Percentiles rank a stretch among this genome's conserved stretches.
These are phyloP conservation scores for Syndactyla subalaris DNA, from an alignment of 2,797 vertebrate species.

Conservation along the genomic window DNA sequence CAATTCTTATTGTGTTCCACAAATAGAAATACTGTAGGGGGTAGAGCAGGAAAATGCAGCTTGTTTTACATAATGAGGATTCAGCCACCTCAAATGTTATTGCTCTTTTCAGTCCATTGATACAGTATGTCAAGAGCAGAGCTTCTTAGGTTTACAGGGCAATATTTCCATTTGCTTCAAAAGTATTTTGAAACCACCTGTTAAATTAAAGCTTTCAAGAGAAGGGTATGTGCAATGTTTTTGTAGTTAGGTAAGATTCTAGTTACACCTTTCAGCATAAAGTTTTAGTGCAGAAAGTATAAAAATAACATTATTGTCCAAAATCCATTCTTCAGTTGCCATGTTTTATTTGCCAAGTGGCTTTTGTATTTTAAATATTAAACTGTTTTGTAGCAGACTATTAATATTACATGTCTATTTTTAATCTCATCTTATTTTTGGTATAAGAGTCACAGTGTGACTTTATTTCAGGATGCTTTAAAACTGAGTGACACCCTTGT, in stretches of 20 bases:
- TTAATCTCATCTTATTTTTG: neutral
- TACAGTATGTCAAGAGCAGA: neutral
- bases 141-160: neutral
- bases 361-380: neutral
- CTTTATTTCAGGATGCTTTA: neutral
- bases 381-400: neutral
- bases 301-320: neutral
- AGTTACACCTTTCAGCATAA: neutral
- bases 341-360: neutral
- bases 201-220: slow-evolving; percentile 10
- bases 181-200: slow-evolving; percentile 14
- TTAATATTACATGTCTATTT: slow-evolving; percentile 12
- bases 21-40: slow-evolving; percentile 25
- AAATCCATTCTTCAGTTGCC: neutral
- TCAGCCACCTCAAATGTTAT: slow-evolving; percentile 30
- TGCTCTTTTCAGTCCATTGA: slow-evolving; percentile 20
- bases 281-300: neutral
- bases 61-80: slow-evolving; percentile 63
- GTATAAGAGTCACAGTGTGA: neutral
- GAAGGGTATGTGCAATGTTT: neutral
- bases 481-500: neutral
- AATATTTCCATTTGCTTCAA: neutral
- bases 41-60: slow-evolving; percentile 51
- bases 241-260: neutral
- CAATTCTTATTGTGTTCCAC: slow-evolving; percentile 21